Base-by-base conservation (phyloP, 1,140 invertebrate species). In the Leptonema lineaticorne region DNA sequence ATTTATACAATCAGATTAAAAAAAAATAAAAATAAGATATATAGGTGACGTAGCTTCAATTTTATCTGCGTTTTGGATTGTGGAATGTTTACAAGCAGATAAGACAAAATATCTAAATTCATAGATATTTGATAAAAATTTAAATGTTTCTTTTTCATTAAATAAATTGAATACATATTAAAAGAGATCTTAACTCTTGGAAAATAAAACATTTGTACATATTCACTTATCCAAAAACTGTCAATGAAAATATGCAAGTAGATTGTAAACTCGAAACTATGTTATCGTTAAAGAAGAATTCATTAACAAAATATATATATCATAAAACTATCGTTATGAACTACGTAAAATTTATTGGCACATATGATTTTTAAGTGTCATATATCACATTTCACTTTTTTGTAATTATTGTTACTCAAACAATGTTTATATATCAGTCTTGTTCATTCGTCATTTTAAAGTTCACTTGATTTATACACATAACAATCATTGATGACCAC, bases 401-500 rank as follows among this genome's bases (percentile, higher is more conserved):
- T n/a, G n/a, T n/a, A n/a, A n/a, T n/a, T n/a, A n/a, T n/a, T n/a
- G n/a, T n/a, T n/a, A n/a, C 41, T 50, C 33, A 30, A 66, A 66
- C 30, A 59, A 50, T 16, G 18, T 22, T 50, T 50, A 48, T 64
- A 53, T 50, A 67, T 72, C 70, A 72, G 70, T 72, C 70, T 72
- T 72, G 46, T 20, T 22, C 22, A 46, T 8, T 24, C 4, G 24
- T 41, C 11, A 33, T 33, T n/a, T n/a, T 11, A 11, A 41, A 9
- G 33, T 30, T 27, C 48, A 53, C 48, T 59, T 63, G 14, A 58
- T 20, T 29, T 27, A 45, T 18, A 27, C 58, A 28, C 16, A 27
- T 37, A 28, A 27, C 27, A 33, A 63, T 74, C 72, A 80, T 81
- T 80, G 82, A 78, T 82, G 81, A 78, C 79, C 78, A 78, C 78